phyloP scores from a whole-genome alignment of 1,140 invertebrate genomes.

The Fopius arisanus region DNA sequence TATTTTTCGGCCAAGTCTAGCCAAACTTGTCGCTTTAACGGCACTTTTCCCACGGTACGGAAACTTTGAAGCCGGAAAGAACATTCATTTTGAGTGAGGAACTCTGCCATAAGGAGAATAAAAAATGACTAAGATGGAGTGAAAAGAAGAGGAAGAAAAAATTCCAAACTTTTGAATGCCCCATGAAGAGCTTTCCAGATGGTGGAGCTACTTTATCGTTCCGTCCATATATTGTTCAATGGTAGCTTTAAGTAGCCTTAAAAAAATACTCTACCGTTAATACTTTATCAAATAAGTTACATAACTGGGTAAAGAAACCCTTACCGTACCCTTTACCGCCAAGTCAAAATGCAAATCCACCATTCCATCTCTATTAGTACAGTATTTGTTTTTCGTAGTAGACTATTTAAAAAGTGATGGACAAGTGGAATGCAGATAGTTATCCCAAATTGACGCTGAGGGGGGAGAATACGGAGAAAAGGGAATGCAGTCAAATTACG shows the following conservation, averaged over 20 bases:
- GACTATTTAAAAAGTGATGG: not conserved
- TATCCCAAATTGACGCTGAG: not conserved
- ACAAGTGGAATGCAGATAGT: not conserved
- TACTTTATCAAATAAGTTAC: not conserved
- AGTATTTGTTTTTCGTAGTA: not conserved
- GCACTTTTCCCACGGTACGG: conserved; percentile 20
- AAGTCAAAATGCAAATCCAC: no score
- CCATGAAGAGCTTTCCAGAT: conserved; percentile 24
- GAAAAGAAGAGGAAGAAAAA: conserved; percentile 27
- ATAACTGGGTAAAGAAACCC: not conserved
- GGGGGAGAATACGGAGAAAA: conserved; percentile 5
- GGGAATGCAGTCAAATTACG: conserved; percentile 14
- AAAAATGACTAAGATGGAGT: conserved; percentile 9
- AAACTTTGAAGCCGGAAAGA: conserved; percentile 29
- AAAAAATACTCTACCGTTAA: not conserved
- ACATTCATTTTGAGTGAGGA: conserved; percentile 25
- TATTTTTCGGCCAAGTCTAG: not conserved
- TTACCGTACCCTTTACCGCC: no score
- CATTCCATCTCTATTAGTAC: not conserved
- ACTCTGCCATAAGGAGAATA: conserved; percentile 18
- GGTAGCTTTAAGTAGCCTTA: not conserved
- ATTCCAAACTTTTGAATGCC: conserved; percentile 27
- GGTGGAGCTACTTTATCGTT: conserved; percentile 20
- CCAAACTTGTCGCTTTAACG: conserved; percentile 9
- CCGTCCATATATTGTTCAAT: conserved; percentile 14